phyloP scores from a whole-genome alignment of 23 tunicate genomes.

The Oikopleura dioica region DNA sequence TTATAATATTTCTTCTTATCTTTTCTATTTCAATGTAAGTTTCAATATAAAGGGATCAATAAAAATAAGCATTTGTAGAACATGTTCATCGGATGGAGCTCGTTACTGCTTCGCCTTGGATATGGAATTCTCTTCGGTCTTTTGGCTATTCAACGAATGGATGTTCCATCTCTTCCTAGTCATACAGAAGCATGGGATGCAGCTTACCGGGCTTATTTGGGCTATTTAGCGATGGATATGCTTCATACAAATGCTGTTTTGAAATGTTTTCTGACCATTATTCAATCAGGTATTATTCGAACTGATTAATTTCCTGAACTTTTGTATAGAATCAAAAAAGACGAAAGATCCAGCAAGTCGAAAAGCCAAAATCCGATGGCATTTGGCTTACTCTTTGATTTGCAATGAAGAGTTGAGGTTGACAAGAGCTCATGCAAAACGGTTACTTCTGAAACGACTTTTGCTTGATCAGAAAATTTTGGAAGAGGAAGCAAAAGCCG shows the following conservation, averaged over 20 bases:
- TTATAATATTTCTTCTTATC: not conserved
- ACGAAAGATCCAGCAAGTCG: not conserved
- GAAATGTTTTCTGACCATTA: not conserved
- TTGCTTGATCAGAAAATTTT: no score
- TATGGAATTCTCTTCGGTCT: not conserved
- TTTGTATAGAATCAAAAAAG: not conserved
- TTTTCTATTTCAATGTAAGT: not conserved
- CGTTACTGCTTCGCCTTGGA: not conserved
- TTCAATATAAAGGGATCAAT: not conserved
- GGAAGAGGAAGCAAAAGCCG: no score
- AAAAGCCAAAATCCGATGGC: not conserved
- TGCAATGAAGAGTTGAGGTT: not conserved
- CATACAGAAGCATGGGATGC: not conserved
- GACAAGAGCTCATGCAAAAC: not conserved
- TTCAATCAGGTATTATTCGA: no score
- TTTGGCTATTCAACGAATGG: not conserved
- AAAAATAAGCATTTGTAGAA: not conserved
- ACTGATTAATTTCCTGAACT: no score
- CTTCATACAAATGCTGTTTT: not conserved
- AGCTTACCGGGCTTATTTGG: not conserved
- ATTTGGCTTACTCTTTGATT: not conserved
- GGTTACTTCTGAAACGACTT: no score
- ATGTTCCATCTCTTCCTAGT: not conserved
- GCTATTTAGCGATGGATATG: not conserved
- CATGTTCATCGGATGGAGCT: not conserved